phyloP scores from a whole-genome alignment of 2,797 vertebrate species.

The Borostomias antarcticus region DNA sequence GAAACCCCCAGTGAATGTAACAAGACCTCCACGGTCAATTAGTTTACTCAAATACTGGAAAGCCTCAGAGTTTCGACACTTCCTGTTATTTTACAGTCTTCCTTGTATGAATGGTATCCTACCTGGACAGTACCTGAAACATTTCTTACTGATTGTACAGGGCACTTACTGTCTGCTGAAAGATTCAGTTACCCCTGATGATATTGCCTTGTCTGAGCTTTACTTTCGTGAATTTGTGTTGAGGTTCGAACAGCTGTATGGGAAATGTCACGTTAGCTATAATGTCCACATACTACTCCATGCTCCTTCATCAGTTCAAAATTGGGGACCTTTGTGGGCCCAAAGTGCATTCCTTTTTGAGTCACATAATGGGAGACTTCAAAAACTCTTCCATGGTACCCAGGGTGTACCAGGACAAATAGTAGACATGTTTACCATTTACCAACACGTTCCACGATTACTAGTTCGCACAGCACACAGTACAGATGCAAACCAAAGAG shows the following conservation, averaged over 20 bases:
- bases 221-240: background rate
- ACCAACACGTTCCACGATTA: background rate
- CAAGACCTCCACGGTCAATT: constrained; percentile 22
- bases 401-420: constrained; percentile 13
- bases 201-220: constrained; percentile 4
- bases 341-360: constrained; percentile 10
- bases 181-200: background rate
- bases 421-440: background rate
- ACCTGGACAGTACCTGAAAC: constrained; percentile 2
- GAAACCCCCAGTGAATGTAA: constrained; percentile 13
- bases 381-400: constrained; percentile 12
- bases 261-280: constrained; percentile 9
- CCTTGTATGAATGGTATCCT: constrained; percentile 7
- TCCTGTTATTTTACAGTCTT: constrained; percentile 4
- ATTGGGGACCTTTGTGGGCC: constrained; percentile 10
- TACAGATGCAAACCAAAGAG: background rate
- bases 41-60: constrained; percentile 12
- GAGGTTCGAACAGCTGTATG: constrained; percentile 10
- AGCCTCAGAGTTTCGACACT: constrained; percentile 5
- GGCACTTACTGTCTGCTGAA: constrained; percentile 14
- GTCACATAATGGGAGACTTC: constrained; percentile 1
- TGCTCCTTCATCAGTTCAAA: background rate
- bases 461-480: background rate
- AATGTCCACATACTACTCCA: constrained; percentile 9
- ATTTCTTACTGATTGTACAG: constrained; percentile 18